A percentile compares a stretch with the other conserved stretches of the same genome.
Conservation (phyloP, 35 echinoderm and acorn worm genomes). For the Hemicentrotus pulcherrimus region DNA sequence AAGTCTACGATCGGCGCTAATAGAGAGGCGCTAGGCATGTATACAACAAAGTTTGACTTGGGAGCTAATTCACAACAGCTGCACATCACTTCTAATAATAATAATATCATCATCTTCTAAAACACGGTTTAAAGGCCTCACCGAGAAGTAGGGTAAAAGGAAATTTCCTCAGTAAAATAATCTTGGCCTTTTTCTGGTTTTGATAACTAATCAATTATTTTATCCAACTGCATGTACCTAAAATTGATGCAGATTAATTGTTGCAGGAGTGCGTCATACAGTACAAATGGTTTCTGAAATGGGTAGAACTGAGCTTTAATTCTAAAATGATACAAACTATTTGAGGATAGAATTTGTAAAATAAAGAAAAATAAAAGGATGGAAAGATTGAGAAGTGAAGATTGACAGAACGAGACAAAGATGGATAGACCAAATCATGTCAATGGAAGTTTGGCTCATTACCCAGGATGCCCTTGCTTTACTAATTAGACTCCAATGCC, state of each 20-base stretch:
- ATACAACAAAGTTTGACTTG: not conserved
- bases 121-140: not conserved
- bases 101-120: constrained; percentile 5
- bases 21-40: not conserved
- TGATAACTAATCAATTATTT: not conserved
- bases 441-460: constrained; percentile 21
- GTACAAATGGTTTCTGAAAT: too few relatives aligned
- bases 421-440: not conserved
- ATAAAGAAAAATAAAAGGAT: not conserved
- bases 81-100: not conserved
- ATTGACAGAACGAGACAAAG: not conserved
- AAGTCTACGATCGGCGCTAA: not conserved
- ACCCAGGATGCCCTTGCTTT: constrained; percentile 4
- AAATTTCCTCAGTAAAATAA: not conserved
- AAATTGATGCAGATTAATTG: not conserved
- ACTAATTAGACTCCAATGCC: constrained; percentile 40
- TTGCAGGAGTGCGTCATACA: too few relatives aligned
- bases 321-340: too few relatives aligned
- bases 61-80: not conserved
- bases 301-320: too few relatives aligned
- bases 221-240: not conserved
- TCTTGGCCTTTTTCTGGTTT: not conserved
- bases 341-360: too few relatives aligned
- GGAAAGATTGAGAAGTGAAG: not conserved
- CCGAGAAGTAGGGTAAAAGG: not conserved